Evolutionary conservation across 2,888 invertebrate species (phyloP).

Genomic region (Graphium colonna): DNA sequence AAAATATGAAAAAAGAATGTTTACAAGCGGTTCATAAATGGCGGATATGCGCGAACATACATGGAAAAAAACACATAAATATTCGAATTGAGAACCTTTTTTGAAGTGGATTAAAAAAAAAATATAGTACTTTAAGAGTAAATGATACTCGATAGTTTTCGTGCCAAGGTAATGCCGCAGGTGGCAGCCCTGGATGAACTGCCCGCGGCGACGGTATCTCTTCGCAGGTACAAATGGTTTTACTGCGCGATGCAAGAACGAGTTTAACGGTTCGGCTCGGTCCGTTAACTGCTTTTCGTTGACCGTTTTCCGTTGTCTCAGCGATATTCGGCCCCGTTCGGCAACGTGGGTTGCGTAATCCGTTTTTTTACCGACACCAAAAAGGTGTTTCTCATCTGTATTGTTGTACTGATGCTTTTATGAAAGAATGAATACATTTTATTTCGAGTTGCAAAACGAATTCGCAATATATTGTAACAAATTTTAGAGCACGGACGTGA

Average conservation of each 20-base stretch:
- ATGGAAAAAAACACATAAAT: too few species aligned
- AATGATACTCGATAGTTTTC: too few species aligned
- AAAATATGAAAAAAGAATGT: too few species aligned
- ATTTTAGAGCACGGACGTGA: too few species aligned
- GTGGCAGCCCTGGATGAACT: conserved; percentile 10
- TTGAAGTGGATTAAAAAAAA: too few species aligned
- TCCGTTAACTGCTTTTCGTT: conserved; percentile 60
- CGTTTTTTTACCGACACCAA: neutral
- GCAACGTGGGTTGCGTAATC: conserved; percentile 21
- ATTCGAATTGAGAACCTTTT: too few species aligned
- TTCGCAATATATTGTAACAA: neutral
- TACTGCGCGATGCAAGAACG: conserved; percentile 42
- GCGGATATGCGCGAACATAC: too few species aligned
- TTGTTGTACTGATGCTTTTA: too few species aligned
- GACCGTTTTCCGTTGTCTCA: conserved; percentile 42
- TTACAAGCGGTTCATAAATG: too few species aligned
- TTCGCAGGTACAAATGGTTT: conserved; percentile 44
- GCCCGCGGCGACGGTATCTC: conserved; percentile 37
- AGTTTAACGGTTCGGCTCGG: conserved; percentile 58
- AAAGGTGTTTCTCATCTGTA: neutral
- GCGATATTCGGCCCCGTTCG: conserved; percentile 27
- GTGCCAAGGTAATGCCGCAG: too few species aligned
- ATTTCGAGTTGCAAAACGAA: neutral
- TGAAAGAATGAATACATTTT: neutral
- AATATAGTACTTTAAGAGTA: too few species aligned